phyloP scores from a whole-genome alignment of 2,888 invertebrate genomes.

The Drosophila rellima region DNA sequence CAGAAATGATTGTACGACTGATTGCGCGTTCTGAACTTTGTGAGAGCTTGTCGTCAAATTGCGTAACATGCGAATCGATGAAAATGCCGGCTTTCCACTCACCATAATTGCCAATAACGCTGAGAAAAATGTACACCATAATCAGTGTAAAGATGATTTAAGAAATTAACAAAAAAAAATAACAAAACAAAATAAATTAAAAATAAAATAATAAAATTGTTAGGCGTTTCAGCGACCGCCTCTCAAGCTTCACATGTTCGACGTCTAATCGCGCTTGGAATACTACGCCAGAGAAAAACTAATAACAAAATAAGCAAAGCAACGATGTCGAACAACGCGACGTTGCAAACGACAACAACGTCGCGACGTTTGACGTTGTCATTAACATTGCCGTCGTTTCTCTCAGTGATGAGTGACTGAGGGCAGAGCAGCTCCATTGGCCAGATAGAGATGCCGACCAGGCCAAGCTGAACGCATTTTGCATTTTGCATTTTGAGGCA shows the following conservation, averaged over 20 bases:
- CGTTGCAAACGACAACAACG: constrained; percentile 18
- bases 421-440: constrained; percentile 11
- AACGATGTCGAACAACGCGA: constrained; percentile 18
- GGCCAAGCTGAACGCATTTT: constrained; percentile 39
- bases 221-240: constrained; percentile 51
- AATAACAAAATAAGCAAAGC: constrained; percentile 40
- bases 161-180: constrained; percentile 33
- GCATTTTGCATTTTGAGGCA: constrained; percentile 8
- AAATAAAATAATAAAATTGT: constrained; percentile 42
- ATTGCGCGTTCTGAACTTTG: constrained; percentile 28
- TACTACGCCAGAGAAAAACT: constrained; percentile 67
- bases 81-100: constrained; percentile 66
- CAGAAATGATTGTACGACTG: constrained; percentile 40
- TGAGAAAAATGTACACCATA: constrained; percentile 85
- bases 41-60: constrained; percentile 33
- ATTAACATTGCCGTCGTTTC: constrained; percentile 36
- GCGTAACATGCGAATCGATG: constrained; percentile 66
- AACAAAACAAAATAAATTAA: constrained; percentile 40
- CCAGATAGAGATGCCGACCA: constrained; percentile 15
- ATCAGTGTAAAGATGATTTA: constrained; percentile 27
- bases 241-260: constrained; percentile 83
- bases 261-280: constrained; percentile 85
- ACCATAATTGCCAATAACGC: constrained; percentile 85
- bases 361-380: constrained; percentile 65
- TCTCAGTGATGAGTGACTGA: constrained; percentile 21